A percentile compares a stretch with the other conserved stretches of the same genome.
Evolutionary conservation across 2,113 vertebrate genomes (phyloP).

Genomic region (Ictidomys tridecemlineatus): DNA sequence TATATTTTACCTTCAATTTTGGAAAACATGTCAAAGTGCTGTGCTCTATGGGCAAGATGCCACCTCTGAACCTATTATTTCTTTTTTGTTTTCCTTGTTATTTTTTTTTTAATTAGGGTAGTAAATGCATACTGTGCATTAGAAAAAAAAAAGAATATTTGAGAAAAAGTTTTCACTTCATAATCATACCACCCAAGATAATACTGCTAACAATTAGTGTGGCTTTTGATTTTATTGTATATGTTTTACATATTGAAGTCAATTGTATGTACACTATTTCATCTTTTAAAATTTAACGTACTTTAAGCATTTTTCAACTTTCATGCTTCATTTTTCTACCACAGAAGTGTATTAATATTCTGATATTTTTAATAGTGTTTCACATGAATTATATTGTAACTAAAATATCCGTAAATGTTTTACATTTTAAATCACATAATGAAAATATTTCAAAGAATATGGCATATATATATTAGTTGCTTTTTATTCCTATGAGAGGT

Average conservation of each 20-base stretch:
- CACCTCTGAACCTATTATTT: not conserved
- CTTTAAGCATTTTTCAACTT: not conserved
- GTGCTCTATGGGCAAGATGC: not conserved
- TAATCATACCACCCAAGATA: not conserved
- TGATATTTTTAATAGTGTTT: not conserved
- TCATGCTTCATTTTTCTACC: not conserved
- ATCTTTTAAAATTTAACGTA: not conserved
- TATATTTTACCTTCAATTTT: conserved; percentile 44
- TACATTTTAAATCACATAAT: not conserved
- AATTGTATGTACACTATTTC: not conserved
- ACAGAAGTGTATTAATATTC: not conserved
- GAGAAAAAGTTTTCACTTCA: not conserved
- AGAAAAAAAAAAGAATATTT: not conserved
- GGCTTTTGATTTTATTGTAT: not conserved
- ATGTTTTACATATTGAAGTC: not conserved
- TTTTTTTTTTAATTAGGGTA: not conserved
- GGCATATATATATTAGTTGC: not conserved
- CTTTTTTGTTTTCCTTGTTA: not conserved
- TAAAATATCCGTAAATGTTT: not conserved
- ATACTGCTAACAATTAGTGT: not conserved
- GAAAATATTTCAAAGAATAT: not conserved
- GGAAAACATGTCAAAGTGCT: conserved; percentile 18
- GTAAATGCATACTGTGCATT: not conserved
- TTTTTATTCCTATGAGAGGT: not conserved
- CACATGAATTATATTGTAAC: not conserved